Evolutionary conservation across 2,888 invertebrate species (phyloP), one percentile per base, ranked within the genome.

Genomic region (Pseudanteris insignis): DNA sequence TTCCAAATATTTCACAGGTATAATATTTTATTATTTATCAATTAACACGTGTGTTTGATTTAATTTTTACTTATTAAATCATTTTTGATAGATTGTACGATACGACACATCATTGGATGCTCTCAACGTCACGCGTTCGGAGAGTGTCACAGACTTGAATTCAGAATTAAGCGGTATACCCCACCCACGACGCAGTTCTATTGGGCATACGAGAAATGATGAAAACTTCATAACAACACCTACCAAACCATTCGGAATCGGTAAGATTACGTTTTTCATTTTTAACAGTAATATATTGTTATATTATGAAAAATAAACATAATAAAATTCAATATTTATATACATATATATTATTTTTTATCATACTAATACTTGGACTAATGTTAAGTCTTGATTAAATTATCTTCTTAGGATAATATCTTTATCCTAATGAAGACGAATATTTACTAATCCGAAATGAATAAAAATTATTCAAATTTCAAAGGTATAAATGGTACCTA

Each of bases 1-100:
- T 95, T 76, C 95, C 95, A 46, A 95, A 95, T 85, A 93, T 95
- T 85, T 92, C 94, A 59, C 94, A 94, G 89, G 93, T 92, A 84
- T 71, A n/a, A n/a, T 14, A 10, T 2, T 15, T 14, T 14, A 14
- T 21, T 30, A 21, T 21, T 21, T 21, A 7, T 21, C 21, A 21
- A 21, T 21, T 4, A 5, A 5, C 7, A 21, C 7, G 5, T 4
- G 5, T 7, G 21, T 7, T 5, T 7, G 21, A 21, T 21, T 21
- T 21, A 21, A 12, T 21, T n/a, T 13, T 37, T n/a, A n/a, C n/a
- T n/a, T n/a, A n/a, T n/a, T n/a, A n/a, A n/a, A n/a, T n/a, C n/a
- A n/a, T 11, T 47, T 14, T 53, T 50, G 4, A 29, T 82, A 92
- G 92, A 85, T 91, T 51, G 90, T 91, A 90, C 86, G 89, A 51